Evolutionary conservation across 2,888 invertebrate species (phyloP), one percentile per base, ranked within the genome.

Genomic region (Phortica magna): DNA sequence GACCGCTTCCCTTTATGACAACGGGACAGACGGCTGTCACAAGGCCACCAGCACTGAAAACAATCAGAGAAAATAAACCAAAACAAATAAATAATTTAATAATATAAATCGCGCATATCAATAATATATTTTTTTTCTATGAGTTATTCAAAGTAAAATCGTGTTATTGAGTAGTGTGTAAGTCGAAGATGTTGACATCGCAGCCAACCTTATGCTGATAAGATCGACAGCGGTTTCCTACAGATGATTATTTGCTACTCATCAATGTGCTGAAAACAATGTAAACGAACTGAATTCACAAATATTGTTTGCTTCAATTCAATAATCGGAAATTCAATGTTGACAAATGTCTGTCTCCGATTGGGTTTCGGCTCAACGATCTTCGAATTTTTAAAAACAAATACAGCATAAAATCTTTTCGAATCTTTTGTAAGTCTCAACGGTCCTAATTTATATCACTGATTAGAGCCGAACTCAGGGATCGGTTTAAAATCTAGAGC

Each of bases 11-110:
- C 80, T 95, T 95, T 81, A 97, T 96, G 7, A 97, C 97, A 10
- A 97, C 97, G 0, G 97, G 97, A 39, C 97, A 97, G 9, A 98
- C 97, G 0, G 97, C 97, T 7, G 97, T 98, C 22, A 97, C 97
- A 83, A 98, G 93, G 75, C 97, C 97, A 77, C 97, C 97, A 90
- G 97, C 97, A 91, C 97, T 97, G 91, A 57, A 92, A 92, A n/a
- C 12, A 41, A 53, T 31, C 61, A n/a, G 19, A 61, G 19, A 22
- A 14, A 53, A 53, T 3, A 59, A 59, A 59, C 9, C 72, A n/a
- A 76, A 64, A 19, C 9, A 59, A 43, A 39, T 75, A 12, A 48
- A 59, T 65, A 70, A 57, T 31, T 31, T 0, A 31, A 31, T 31
- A 31, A 31, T 4, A 31, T 31, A 31, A 31, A 31, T 31, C 31